Evolutionary conservation across 2,888 invertebrate species (phyloP).

Genomic region (Peribatodes rhomboidaria): DNA sequence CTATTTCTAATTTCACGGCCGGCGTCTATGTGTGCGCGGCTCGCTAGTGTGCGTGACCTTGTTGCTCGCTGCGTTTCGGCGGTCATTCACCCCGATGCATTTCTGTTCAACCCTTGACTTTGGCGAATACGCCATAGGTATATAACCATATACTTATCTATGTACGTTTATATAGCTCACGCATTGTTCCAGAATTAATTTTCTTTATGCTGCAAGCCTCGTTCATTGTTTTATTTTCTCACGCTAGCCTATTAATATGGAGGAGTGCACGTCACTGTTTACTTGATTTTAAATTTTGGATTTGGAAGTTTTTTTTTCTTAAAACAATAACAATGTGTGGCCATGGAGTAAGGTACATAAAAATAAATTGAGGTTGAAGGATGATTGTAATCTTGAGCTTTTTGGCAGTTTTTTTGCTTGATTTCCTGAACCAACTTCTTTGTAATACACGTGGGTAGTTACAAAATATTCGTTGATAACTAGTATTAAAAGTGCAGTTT

Average conservation of each 20-base stretch:
- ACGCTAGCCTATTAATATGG: conserved; percentile 26
- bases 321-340: conserved; percentile 16
- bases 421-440: conserved; percentile 2
- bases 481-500: too few species aligned
- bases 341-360: conserved; percentile 6
- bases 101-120: conserved; percentile 80
- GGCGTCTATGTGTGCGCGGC: conserved; percentile 66
- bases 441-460: neutral
- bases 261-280: conserved; percentile 23
- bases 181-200: conserved; percentile 29
- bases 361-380: conserved; percentile 22
- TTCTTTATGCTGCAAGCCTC: conserved; percentile 27
- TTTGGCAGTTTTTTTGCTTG: neutral
- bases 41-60: conserved; percentile 82
- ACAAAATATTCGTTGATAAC: neutral
- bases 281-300: conserved; percentile 6
- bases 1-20: conserved; percentile 84
- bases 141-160: conserved; percentile 37
- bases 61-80: conserved; percentile 79
- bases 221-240: conserved; percentile 33
- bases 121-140: conserved; percentile 58
- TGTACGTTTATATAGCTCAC: conserved; percentile 29
- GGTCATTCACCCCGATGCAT: conserved; percentile 80
- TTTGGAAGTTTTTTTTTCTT: conserved; percentile 19
- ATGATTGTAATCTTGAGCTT: conserved; percentile 20